These are phyloP conservation scores for Thelaira solivaga DNA, from an alignment of 2,888 invertebrate species.

Conservation along the genomic window DNA sequence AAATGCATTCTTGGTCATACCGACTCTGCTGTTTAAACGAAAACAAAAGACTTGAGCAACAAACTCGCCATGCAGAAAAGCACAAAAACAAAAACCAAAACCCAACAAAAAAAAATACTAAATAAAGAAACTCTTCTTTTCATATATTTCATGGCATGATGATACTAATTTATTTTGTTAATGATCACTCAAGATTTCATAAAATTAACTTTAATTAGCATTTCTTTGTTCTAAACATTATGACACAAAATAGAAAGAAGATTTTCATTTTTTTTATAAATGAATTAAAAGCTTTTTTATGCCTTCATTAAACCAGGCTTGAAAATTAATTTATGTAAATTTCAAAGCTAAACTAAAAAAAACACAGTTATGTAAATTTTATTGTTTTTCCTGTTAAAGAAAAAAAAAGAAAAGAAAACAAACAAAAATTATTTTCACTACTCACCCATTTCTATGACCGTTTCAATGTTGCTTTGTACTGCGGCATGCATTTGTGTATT, in stretches of 20 bases:
- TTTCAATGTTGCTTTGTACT: constrained; percentile 78
- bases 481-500: constrained; percentile 79
- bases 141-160: constrained; percentile 1
- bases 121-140: too few species aligned
- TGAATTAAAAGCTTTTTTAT: not conserved
- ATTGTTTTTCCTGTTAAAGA: constrained; percentile 3
- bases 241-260: too few species aligned
- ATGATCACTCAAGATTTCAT: not conserved
- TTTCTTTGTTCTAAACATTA: too few species aligned
- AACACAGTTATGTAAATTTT: constrained; percentile 8
- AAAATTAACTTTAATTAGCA: too few species aligned
- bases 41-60: constrained; percentile 66
- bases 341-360: not conserved
- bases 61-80: constrained; percentile 57
- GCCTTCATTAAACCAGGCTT: not conserved
- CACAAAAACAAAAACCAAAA: not conserved
- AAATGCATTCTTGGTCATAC: too few species aligned
- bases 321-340: not conserved
- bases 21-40: not conserved
- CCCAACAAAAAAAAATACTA: too few species aligned
- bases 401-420: not conserved
- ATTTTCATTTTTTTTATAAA: too few species aligned
- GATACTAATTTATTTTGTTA: constrained; percentile 1
- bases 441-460: constrained; percentile 78
- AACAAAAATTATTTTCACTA: constrained; percentile 29